These are phyloP conservation scores for Globicephala melas DNA, from an alignment of 2,113 vertebrate genomes.

Conservation along the genomic window DNA sequence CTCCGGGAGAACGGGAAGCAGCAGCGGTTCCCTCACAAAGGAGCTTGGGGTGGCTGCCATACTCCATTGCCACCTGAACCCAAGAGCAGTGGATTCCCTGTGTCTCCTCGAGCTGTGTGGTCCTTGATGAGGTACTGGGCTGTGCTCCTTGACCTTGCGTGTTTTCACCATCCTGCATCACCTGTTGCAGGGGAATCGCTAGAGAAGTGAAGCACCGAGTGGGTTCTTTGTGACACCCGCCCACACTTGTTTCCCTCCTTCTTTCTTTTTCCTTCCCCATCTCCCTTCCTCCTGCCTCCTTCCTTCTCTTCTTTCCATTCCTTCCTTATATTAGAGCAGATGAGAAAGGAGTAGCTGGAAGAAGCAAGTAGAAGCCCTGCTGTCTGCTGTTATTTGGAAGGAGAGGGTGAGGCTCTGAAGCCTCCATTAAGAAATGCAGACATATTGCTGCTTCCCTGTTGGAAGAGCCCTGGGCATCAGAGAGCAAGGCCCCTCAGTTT, in stretches of 20 bases:
- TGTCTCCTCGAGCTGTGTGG: constrained; percentile 72
- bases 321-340: not conserved
- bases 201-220: not conserved
- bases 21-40: constrained; percentile 70
- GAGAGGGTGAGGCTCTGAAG: not conserved
- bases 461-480: not conserved
- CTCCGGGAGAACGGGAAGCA: constrained; percentile 77
- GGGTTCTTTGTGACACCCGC: not conserved
- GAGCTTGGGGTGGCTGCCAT: constrained; percentile 78
- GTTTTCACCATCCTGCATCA: fast-evolving
- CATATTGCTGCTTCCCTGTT: not conserved
- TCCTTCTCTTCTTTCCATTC: not conserved
- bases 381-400: not conserved
- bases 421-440: not conserved
- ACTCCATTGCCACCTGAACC: not conserved
- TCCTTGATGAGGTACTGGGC: constrained; percentile 78
- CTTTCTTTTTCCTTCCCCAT: not conserved
- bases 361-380: not conserved
- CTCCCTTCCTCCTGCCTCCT: not conserved
- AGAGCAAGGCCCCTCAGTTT: not conserved
- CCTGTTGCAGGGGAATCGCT: not conserved
- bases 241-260: not conserved
- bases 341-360: not conserved
- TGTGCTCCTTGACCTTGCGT: not conserved
- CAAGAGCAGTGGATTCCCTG: constrained; percentile 42